Evolutionary conservation across 1,140 invertebrate genomes (phyloP), one percentile per base, ranked within the genome.

Genomic region (Leptinotarsa undecemlineata): DNA sequence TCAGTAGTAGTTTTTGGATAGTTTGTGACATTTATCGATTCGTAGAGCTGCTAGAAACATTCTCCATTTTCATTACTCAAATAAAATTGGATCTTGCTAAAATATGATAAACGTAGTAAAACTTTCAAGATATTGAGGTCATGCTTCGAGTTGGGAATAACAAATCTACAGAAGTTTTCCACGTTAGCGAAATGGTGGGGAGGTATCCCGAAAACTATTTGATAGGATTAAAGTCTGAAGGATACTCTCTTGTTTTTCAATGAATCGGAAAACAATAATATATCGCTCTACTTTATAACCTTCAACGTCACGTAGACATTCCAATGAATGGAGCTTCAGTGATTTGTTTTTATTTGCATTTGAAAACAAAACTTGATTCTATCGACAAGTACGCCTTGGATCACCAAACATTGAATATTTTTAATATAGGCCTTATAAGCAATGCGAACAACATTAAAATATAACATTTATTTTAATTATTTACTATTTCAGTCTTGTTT

Each of bases 101-200:
- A 51, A 73, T 76, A 73, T 77, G 75, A 68, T 79, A 72, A 72
- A 79, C 61, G 76, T 72, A 60, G 67, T 8, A 15, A n/a, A 73
- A 62, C 62, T 74, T 61, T 48, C 57, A 26, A 48, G 66, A 74
- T 68, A 74, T 74, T 68, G 47, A 17, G 66, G 73, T 33, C 57
- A 48, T 61, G 60, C 64, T 63, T 15, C 62, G 57, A 64, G 60
- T 13, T 20, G 23, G 60, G 33, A 72, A 72, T 51, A 64, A 63
- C 64, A 72, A 72, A 72, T 72, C 48, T 60, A 26, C 62, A 5
- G 19, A 23, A 42, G 68, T 68, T 19, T 67, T 42, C 21, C 19
- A 42, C 17, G 64, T 17, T 23, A 57, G 51, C 51, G n/a, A 57
- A 67, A 42, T 67, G 42, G 64, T 67, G 47, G 21, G 73, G 64